Evolutionary conservation across 2,797 vertebrate genomes (phyloP).

Genomic region (Oreochromis mossambicus): DNA sequence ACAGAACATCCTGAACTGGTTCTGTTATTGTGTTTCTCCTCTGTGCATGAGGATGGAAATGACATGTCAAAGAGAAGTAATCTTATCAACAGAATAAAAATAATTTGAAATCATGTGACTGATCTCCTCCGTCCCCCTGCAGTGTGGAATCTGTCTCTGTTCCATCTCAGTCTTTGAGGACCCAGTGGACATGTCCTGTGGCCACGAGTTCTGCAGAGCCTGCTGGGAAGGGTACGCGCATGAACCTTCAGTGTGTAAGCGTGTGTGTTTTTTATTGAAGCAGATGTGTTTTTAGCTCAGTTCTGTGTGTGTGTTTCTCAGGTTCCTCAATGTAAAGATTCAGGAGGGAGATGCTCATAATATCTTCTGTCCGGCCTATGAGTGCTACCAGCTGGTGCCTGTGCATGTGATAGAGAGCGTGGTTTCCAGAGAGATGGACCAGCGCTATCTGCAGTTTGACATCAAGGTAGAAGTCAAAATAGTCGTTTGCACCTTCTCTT

Average conservation of each 20-base stretch:
- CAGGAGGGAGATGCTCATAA: conserved; percentile 98
- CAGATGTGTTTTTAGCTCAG: not conserved
- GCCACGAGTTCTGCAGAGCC: conserved; percentile 95
- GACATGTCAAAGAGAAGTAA: not conserved
- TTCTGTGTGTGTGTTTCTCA: conserved; percentile 48
- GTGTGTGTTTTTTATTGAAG: not conserved
- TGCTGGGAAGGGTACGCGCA: conserved; percentile 94
- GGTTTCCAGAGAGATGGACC: conserved; percentile 98
- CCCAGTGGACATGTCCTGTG: conserved; percentile 96
- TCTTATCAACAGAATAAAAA: not conserved
- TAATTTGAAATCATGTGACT: not conserved
- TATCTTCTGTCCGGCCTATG: conserved; percentile 97
- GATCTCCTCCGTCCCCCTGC: conserved; percentile 2
- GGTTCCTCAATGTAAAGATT: conserved; percentile 98
- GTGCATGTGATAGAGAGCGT: conserved; percentile 98
- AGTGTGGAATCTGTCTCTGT: conserved; percentile 99
- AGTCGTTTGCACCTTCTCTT: not conserved
- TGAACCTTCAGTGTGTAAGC: not conserved
- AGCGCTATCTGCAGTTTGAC: conserved; percentile 97
- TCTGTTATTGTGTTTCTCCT: not conserved
- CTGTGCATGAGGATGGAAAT: not conserved
- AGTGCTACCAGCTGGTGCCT: conserved; percentile 97
- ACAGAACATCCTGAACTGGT: not conserved
- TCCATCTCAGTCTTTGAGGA: conserved; percentile 97
- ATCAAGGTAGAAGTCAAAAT: conserved; percentile 84